Conservation (phyloP, 2,888 invertebrate genomes). For the Scaptomyza tumidula region DNA sequence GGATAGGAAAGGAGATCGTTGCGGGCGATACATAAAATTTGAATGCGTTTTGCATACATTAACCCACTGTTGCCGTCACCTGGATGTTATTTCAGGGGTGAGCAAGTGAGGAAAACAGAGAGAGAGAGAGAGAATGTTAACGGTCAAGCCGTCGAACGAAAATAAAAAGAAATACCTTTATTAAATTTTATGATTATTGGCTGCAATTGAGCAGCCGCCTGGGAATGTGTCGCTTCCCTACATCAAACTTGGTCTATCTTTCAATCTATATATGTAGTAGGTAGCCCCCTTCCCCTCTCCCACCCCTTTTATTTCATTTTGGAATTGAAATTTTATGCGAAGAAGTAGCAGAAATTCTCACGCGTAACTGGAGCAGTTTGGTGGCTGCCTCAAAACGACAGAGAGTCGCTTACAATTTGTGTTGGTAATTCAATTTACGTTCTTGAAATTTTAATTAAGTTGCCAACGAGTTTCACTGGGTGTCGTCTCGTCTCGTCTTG, state of each 20-base stretch:
- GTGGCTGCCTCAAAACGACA: constrained; percentile 25
- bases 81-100: constrained; percentile 1
- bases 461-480: constrained; percentile 58
- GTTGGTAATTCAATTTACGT: constrained; percentile 80
- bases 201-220: constrained; percentile 71
- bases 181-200: constrained; percentile 81
- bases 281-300: not conserved
- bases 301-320: constrained; percentile 38
- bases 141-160: constrained; percentile 48
- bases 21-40: constrained; percentile 83
- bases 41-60: constrained; percentile 85
- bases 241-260: constrained; percentile 1
- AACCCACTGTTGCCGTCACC: constrained; percentile 81
- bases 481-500: constrained; percentile 21
- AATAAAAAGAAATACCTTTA: constrained; percentile 63
- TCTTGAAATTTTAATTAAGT: constrained; percentile 82
- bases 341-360: constrained; percentile 76
- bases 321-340: constrained; percentile 81
- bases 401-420: constrained; percentile 68
- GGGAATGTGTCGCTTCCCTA: constrained; percentile 61
- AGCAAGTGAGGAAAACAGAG: not conserved
- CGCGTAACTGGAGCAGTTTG: constrained; percentile 81
- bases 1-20: constrained; percentile 74
- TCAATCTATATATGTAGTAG: not conserved
- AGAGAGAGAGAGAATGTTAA: constrained; percentile 22